Evolutionary conservation across 2,888 invertebrate genomes (phyloP), one percentile per base, ranked within the genome.

Genomic region (Mythimna lalbum): DNA sequence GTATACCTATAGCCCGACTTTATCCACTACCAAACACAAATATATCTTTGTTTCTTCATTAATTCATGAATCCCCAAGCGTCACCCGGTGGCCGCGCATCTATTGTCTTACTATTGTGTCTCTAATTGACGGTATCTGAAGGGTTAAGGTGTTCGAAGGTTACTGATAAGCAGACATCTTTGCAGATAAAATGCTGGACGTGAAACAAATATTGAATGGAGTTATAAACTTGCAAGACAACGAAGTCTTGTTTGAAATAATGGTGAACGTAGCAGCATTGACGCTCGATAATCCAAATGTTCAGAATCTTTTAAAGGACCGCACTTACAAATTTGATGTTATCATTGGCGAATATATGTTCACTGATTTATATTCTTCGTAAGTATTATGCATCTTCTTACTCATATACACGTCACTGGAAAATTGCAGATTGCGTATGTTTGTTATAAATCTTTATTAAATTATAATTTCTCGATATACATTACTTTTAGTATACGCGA

Each of bases 341-440:
- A 85, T 93, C 2, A 81, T 93, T 19, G 86, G 86, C 4, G 93
- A 94, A 73, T 93, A 91, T 87, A 84, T 93, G 87, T 92, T 90
- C 57, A 83, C 69, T 14, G 90, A 92, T 47, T 5, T 91, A 9
- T 88, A 86, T 78, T 74, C 87, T 14, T 81, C 85, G 92, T 92
- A 81, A 88, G 89, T 57, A 36, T 7, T 21, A 55, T 57, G 14
- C 9, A 33, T 21, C n/a, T 56, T 36, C 31, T 31, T 31, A 31
- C n/a, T n/a, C n/a, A n/a, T n/a, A n/a, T 31, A 31, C 6, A 31
- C 31, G 5, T 31, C 31, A 31, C 31, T 6, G 31, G 31, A 31
- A 31, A 31, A 31, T 31, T 31, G 31, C 31, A 31, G 31, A n/a
- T n/a, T 31, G 4, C 31, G 31, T 31, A 1, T 31, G 31, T 5